These are phyloP conservation scores for Aethes cnicana DNA, from an alignment of 2,888 invertebrate genomes.

Conservation along the genomic window DNA sequence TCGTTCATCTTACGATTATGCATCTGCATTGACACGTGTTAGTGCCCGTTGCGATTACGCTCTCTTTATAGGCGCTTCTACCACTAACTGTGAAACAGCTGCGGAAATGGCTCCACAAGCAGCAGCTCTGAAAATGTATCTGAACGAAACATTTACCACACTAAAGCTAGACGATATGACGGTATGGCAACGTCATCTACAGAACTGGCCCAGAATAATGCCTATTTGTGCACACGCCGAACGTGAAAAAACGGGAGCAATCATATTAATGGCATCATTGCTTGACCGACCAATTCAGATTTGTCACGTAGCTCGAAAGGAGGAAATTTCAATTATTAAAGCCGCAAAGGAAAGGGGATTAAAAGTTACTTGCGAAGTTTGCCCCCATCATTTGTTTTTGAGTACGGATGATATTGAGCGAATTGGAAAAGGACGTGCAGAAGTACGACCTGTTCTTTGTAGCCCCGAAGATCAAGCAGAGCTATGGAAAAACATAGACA, in stretches of 20 bases:
- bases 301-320: conserved; percentile 97
- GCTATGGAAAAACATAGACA: conserved; percentile 97
- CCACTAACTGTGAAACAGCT: conserved; percentile 88
- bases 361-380: conserved; percentile 98
- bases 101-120: conserved; percentile 90
- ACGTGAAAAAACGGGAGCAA: conserved; percentile 96
- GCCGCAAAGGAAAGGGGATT: conserved; percentile 95
- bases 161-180: conserved; percentile 93
- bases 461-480: conserved; percentile 96
- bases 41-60: conserved; percentile 98
- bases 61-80: conserved; percentile 95
- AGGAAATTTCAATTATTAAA: conserved; percentile 95
- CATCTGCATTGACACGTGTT: conserved; percentile 91
- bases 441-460: conserved; percentile 94
- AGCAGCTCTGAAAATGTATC: conserved; percentile 98
- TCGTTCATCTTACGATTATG: conserved; percentile 88
- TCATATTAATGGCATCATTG: conserved; percentile 93
- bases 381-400: conserved; percentile 98
- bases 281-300: conserved; percentile 96
- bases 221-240: conserved; percentile 99
- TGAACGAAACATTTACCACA: conserved; percentile 98
- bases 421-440: conserved; percentile 87
- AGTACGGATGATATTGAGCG: conserved; percentile 88
- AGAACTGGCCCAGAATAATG: conserved; percentile 94
- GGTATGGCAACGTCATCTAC: conserved; percentile 96